A percentile compares a stretch with the other conserved stretches of the same genome.
phyloP scores from a whole-genome alignment of 1,140 invertebrate species.

The Adoxophyes honmai region DNA sequence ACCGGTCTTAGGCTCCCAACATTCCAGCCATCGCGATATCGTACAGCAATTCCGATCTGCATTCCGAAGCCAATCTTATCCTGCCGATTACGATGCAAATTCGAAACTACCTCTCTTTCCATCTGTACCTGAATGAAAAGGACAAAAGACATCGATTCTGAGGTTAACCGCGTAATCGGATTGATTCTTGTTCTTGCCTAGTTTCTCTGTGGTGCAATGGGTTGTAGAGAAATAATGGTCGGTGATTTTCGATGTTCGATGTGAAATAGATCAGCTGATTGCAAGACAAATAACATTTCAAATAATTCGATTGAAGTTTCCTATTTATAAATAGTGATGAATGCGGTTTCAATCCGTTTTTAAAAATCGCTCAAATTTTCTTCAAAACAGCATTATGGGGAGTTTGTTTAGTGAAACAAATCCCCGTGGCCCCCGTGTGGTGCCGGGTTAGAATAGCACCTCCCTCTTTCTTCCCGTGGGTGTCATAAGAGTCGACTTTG shows the following conservation, averaged over 20 bases:
- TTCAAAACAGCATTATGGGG: too few species aligned
- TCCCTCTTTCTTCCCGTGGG: too few species aligned
- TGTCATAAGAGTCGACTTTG: too few species aligned
- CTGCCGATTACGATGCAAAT: conserved; percentile 7
- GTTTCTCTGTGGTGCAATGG: not conserved
- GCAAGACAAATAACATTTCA: too few species aligned
- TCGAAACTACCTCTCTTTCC: not conserved
- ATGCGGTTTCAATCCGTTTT: too few species aligned
- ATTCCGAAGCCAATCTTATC: conserved; percentile 6
- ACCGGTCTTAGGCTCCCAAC: not conserved
- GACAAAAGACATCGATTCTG: not conserved
- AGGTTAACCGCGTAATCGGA: conserved; percentile 1
- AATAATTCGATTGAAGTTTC: too few species aligned
- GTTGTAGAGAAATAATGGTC: not conserved
- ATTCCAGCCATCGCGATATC: not conserved
- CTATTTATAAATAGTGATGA: too few species aligned
- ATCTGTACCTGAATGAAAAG: not conserved
- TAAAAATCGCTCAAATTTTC: too few species aligned
- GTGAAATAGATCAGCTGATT: too few species aligned
- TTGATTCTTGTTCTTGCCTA: not conserved
- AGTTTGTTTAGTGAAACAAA: too few species aligned
- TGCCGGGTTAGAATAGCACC: too few species aligned
- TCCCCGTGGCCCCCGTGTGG: too few species aligned
- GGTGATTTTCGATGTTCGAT: not conserved
- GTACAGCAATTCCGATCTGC: conserved; percentile 1